Evolutionary conservation across 2,888 invertebrate genomes (phyloP), one percentile per base, ranked within the genome.

Genomic region (Polydrusus tereticollis): DNA sequence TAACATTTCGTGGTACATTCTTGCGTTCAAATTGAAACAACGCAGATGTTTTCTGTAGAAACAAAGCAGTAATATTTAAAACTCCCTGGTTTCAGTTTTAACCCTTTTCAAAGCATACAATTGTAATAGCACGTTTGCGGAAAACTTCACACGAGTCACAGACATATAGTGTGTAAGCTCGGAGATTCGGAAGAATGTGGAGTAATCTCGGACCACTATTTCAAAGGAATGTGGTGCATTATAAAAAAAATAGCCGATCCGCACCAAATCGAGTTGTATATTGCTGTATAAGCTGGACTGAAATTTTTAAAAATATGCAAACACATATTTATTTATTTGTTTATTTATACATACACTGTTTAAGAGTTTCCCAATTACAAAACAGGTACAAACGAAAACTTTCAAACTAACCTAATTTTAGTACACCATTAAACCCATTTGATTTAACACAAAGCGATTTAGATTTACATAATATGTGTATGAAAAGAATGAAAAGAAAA

Each of bases 111-210:
- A 50, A 43, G 43, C 14, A 23, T 64, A 69, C 69, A 64, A 69
- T 69, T 69, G 69, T 69, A 69, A 69, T 69, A 69, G 58, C 63
- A 58, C 63, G 60, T 52, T 59, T 70, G 70, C 50, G 70, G 65
- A 70, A 65, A 70, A 65, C 59, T 65, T 70, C 65, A 65, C 70
- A 59, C 70, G 59, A 70, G 18, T 65, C 70, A 50, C 65, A 65
- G 43, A 60, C 65, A 18, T 41, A 69, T 45, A 38, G 60, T 55
- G 69, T 63, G 26, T 63, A 43, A 26, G 43, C 33, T 69, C 62
- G 18, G 50, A 21, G 62, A 55, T 45, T 47, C n/a, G 69, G 55
- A 65, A 65, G 65, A 70, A 70, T 52, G 38, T 65, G 65, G 70
- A 65, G 65, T 70, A 70, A 65, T 70, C 70, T 60, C 43, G 20